A percentile compares a stretch with the other conserved stretches of the same genome.
phyloP scores from a whole-genome alignment of 2,797 vertebrate genomes.

The Thunnus albacares region DNA sequence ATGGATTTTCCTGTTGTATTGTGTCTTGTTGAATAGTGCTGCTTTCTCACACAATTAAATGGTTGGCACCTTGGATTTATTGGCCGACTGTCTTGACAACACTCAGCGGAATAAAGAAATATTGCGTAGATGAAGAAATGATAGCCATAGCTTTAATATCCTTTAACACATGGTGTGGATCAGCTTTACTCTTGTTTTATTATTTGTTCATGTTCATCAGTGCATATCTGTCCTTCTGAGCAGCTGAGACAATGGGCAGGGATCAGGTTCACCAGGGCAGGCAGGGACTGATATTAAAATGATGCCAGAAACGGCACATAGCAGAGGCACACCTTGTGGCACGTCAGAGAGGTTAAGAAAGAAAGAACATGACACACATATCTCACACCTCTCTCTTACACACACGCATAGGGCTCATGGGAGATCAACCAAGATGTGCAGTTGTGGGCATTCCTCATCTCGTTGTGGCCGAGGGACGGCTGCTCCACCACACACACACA shows the following conservation, averaged over 20 bases:
- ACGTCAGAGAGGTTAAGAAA: conserved; percentile 19
- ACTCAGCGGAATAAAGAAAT: no score
- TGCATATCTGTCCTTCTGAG: conserved; percentile 9
- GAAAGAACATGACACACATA: conserved; percentile 39
- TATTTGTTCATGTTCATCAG: conserved; percentile 7
- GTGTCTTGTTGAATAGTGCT: no score
- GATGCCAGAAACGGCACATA: conserved; percentile 40
- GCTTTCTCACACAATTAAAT: no score
- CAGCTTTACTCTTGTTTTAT: neutral
- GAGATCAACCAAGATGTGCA: conserved; percentile 35
- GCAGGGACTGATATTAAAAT: conserved; percentile 45
- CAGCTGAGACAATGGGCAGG: conserved; percentile 42
- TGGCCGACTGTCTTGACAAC: no score
- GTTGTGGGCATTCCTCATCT: conserved; percentile 37
- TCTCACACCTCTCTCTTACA: conserved; percentile 19
- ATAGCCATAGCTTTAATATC: neutral
- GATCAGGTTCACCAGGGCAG: conserved; percentile 35
- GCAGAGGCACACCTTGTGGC: conserved; percentile 45
- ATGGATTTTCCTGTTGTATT: no score
- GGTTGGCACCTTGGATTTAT: no score
- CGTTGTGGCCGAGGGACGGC: conserved; percentile 4
- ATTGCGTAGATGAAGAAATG: no score
- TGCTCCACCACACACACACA: conserved; percentile 8
- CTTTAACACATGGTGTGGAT: neutral
- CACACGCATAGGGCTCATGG: conserved; percentile 8